Evolutionary conservation across 2,888 invertebrate genomes (phyloP), one percentile per base, ranked within the genome.

Genomic region (Polyploca ridens): DNA sequence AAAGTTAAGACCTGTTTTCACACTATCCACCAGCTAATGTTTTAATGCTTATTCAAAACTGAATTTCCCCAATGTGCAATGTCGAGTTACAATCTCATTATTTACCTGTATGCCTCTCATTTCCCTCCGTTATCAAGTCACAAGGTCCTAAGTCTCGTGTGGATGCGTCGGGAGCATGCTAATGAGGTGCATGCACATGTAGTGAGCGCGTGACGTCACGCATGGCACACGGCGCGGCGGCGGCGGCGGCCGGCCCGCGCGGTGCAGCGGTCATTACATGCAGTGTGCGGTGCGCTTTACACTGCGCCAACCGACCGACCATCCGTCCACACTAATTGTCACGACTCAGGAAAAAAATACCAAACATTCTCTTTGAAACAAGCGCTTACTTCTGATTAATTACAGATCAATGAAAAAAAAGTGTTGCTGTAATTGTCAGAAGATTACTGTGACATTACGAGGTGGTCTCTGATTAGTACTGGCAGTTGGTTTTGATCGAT

Each of bases 251-350:
- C 49, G 13, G 46, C 46, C 49, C 44, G 44, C 35, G 35, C 35
- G 35, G 5, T 6, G 14, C 54, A 10, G 14, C 54, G 54, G 54
- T 3, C 54, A 54, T 54, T 54, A 54, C 54, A 19, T 16, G 19
- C 54, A 54, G 54, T 54, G 54, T 19, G 54, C 54, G 19, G 10
- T 10, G 54, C 19, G 8, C 54, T 19, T 54, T 19, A 19, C 19
- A 10, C 16, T 10, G 5, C 46, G 6, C 5, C 14, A 4, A 14
- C 44, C 14, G 44, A 5, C 54, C 54, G 44, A 5, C 54, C 54
- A 54, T 54, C 54, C 58, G 44, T 41, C 27, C 62, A 5, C 46
- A n/a, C 64, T 64, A 64, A 64, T 64, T 57, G 64, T 64, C 64
- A 59, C 65, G 65, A 65, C 62, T 16, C 62, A 6, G 49, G 46